A percentile compares a stretch with the other conserved stretches of the same genome.
Evolutionary conservation across 2,797 vertebrate genomes (phyloP).

Genomic region (Karalla daura): DNA sequence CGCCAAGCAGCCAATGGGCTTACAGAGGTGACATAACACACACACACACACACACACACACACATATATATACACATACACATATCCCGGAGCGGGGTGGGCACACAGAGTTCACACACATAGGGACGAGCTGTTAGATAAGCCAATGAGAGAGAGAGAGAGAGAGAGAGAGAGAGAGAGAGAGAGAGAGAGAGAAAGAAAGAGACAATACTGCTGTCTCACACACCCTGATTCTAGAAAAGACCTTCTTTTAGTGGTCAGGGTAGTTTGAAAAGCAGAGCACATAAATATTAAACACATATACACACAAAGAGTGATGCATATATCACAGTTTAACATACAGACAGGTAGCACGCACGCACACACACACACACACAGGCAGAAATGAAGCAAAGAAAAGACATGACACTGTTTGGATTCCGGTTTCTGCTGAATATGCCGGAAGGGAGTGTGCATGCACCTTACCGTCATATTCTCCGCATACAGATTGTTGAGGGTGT

Average conservation of each 20-base stretch:
- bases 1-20: slow-evolving; percentile 16
- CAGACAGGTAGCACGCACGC: slow-evolving; percentile 8
- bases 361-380: too few species aligned
- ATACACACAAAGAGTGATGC: not conserved
- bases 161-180: too few species aligned
- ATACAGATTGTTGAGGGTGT: slow-evolving; percentile 78
- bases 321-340: not conserved
- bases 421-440: slow-evolving; percentile 30
- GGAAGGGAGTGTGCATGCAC: slow-evolving; percentile 29
- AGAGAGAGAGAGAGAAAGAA: too few species aligned
- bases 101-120: slow-evolving; percentile 54
- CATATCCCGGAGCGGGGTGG: slow-evolving; percentile 38
- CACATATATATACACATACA: too few species aligned
- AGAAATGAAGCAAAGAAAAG: not conserved
- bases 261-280: slow-evolving; percentile 18
- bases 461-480: slow-evolving; percentile 83
- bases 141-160: too few species aligned
- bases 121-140: slow-evolving; percentile 44
- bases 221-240: slow-evolving; percentile 28
- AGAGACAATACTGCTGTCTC: slow-evolving; percentile 36
- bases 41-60: too few species aligned
- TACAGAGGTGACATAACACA: slow-evolving; percentile 53
- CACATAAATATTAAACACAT: not conserved
- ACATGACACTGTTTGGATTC: not conserved
- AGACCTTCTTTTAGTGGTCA: slow-evolving; percentile 20